Conservation (phyloP, 2,113 vertebrate genomes). For the Chloropsis hardwickii region DNA sequence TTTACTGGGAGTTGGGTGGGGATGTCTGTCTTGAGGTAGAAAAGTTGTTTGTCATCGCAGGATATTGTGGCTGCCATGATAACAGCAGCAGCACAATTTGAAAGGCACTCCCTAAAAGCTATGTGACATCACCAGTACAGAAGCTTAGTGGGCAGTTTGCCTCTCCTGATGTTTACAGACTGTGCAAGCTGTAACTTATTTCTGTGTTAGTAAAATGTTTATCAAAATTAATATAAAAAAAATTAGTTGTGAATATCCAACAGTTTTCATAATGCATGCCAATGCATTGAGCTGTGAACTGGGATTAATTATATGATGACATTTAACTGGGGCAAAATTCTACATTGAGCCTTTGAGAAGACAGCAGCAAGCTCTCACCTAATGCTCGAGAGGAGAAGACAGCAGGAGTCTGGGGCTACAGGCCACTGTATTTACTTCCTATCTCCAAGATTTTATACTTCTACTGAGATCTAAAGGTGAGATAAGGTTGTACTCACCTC, state of each 20-base stretch:
- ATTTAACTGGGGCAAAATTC: not conserved
- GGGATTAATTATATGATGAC: not conserved
- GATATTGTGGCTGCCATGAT: slow-evolving; percentile 40
- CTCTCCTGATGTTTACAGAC: not conserved
- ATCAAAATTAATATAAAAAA: not conserved
- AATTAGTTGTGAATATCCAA: not conserved
- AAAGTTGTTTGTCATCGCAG: slow-evolving; percentile 40
- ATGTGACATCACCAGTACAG: not conserved
- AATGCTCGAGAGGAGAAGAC: not conserved
- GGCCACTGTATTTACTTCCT: not conserved
- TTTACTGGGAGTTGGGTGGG: slow-evolving; percentile 12
- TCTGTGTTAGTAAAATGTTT: not conserved
- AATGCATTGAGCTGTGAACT: slow-evolving; percentile 5
- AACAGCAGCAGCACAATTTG: slow-evolving; percentile 24
- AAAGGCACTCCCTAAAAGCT: slow-evolving; percentile 37
- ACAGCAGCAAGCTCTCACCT: fast-evolving
- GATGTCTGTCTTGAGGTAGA: slow-evolving; percentile 33
- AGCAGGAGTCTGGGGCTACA: not conserved
- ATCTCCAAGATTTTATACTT: not conserved
- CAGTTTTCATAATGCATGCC: slow-evolving; percentile 6
- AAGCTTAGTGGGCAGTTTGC: not conserved
- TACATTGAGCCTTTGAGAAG: not conserved
- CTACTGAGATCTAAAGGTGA: not conserved
- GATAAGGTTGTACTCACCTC: not conserved
- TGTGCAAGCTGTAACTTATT: not conserved